Conservation (phyloP, 2,113 vertebrate genomes). For the Odontesthes bonariensis region DNA sequence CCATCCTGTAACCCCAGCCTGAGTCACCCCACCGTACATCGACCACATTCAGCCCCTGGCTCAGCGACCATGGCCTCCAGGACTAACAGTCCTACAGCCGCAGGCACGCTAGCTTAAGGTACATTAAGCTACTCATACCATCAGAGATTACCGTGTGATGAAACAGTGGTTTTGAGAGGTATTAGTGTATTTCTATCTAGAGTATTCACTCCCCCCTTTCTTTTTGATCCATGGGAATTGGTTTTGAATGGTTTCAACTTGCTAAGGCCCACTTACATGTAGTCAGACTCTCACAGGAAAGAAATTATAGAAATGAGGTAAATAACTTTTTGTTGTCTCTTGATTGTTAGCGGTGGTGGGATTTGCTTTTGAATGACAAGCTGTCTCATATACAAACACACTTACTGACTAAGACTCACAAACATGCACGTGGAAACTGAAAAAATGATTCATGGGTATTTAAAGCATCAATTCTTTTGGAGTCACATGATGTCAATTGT, state of each 20-base stretch:
- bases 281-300: conserved; percentile 23
- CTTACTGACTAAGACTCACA: conserved; percentile 39
- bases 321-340: conserved; percentile 12
- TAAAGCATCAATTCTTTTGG: neutral
- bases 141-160: conserved; percentile 57
- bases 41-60: conserved; percentile 26
- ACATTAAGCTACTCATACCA: conserved; percentile 29
- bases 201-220: conserved; percentile 11
- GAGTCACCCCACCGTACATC: conserved; percentile 49
- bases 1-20: conserved; percentile 29
- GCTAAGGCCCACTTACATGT: conserved; percentile 27
- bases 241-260: conserved; percentile 35
- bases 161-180: conserved; percentile 55
- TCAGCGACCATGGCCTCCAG: conserved; percentile 2
- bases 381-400: conserved; percentile 29
- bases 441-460: conserved; percentile 35
- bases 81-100: neutral
- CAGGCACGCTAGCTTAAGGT: conserved; percentile 31
- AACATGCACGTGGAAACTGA: conserved; percentile 12
- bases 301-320: conserved; percentile 15
- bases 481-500: neutral
- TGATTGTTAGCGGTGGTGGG: conserved; percentile 1
- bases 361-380: conserved; percentile 39
- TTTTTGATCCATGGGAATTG: conserved; percentile 33
- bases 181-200: conserved; percentile 28